phyloP scores from a whole-genome alignment of 2,888 invertebrate species.

The Spodoptera picta region DNA sequence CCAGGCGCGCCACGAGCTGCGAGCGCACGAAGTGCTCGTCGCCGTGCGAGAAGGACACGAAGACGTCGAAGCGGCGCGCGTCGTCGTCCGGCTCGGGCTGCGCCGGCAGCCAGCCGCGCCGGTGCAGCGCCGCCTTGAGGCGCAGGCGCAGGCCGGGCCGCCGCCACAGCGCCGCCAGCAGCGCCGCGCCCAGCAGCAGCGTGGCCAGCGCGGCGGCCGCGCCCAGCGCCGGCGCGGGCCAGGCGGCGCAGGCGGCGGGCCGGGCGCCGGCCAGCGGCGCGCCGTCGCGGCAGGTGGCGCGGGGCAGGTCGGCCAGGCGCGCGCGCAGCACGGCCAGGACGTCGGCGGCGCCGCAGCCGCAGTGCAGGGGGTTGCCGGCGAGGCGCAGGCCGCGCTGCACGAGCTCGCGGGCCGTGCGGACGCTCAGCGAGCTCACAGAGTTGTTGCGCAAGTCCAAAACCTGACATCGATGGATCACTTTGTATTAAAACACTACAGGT shows the following conservation, averaged over 20 bases:
- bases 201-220: background rate
- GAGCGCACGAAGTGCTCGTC: slow-evolving; percentile 91
- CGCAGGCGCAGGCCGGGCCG: slow-evolving; percentile 41
- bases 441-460: slow-evolving; percentile 43
- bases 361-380: slow-evolving; percentile 33
- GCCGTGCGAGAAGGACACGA: slow-evolving; percentile 93
- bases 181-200: slow-evolving; percentile 26
- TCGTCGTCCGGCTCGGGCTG: slow-evolving; percentile 51
- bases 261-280: slow-evolving; percentile 6
- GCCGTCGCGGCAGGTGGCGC: background rate
- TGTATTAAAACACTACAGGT: no score
- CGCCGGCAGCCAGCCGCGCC: slow-evolving; percentile 44
- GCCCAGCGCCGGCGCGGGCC: background rate
- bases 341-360: slow-evolving; percentile 24
- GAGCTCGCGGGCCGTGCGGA: slow-evolving; percentile 6
- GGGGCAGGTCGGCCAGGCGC: slow-evolving; percentile 1
- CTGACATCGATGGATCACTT: slow-evolving; percentile 9
- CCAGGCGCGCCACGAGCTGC: slow-evolving; percentile 91
- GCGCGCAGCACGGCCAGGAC: slow-evolving; percentile 8
- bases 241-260: background rate
- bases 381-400: slow-evolving; percentile 14
- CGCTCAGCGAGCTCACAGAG: slow-evolving; percentile 13
- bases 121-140: slow-evolving; percentile 50
- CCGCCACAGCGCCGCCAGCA: slow-evolving; percentile 42
- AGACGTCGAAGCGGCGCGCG: slow-evolving; percentile 90